These are phyloP conservation scores for Epinephelus moara DNA, from an alignment of 2,113 vertebrate genomes.

Conservation along the genomic window DNA sequence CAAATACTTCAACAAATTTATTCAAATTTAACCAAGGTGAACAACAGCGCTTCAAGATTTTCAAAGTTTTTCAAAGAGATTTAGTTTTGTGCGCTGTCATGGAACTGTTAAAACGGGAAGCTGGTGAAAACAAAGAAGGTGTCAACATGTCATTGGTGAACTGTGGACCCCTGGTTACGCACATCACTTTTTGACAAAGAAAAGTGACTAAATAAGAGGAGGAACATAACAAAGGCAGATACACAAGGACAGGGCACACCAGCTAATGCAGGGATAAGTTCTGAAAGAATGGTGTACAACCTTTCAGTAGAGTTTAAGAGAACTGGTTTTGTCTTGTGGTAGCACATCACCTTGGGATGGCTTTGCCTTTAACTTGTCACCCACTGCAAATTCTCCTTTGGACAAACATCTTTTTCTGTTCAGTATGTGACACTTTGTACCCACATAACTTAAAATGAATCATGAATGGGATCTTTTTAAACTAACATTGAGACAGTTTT, in stretches of 20 bases:
- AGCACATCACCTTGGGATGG: too few species aligned
- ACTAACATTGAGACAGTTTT: too few species aligned
- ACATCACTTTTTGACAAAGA: not conserved
- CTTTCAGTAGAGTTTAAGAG: too few species aligned
- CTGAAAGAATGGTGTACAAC: too few species aligned
- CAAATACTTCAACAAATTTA: not conserved
- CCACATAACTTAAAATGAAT: not conserved
- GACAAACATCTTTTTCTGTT: not conserved
- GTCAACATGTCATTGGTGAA: not conserved
- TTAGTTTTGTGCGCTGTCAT: not conserved
- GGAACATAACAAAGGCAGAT: too few species aligned
- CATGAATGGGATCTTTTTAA: not conserved
- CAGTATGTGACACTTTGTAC: not conserved
- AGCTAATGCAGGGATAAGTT: too few species aligned
- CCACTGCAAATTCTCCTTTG: not conserved
- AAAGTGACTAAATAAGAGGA: not conserved
- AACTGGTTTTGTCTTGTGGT: too few species aligned
- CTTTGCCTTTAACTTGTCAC: not conserved
- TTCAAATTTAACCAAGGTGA: not conserved
- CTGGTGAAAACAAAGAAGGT: not conserved
- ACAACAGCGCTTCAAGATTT: not conserved
- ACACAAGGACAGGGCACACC: too few species aligned
- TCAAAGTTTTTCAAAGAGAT: slow-evolving; percentile 3
- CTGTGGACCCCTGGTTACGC: not conserved
- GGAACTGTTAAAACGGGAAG: slow-evolving; percentile 20